Percentiles rank a stretch among this genome's conserved stretches.
phyloP scores from a whole-genome alignment of 2,113 vertebrate species.

The Callochromis pleurospilus region DNA sequence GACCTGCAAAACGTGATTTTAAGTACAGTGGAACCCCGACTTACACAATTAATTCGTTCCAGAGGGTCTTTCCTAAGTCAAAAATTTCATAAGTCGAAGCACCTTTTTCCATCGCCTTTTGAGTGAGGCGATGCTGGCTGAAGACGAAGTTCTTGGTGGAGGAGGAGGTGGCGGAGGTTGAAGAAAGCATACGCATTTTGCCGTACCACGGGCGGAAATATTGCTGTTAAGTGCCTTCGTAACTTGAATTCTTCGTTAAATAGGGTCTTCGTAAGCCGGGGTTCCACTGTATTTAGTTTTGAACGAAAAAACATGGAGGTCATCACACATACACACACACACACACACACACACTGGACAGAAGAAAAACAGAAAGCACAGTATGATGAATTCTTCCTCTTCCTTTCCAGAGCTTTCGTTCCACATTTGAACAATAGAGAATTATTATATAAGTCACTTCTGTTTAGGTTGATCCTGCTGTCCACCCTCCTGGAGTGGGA shows the following conservation, averaged over 20 bases:
- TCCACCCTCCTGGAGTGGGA: neutral
- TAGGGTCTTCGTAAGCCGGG: rapidly evolving
- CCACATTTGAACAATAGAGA: neutral
- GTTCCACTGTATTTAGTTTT: neutral
- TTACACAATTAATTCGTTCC: rapidly evolving
- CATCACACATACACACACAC: neutral
- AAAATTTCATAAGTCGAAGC: neutral
- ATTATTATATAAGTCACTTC: neutral
- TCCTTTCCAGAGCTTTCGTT: neutral
- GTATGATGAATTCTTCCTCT: neutral
- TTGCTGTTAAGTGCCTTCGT: rapidly evolving
- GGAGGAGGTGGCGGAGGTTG: neutral
- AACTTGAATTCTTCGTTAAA: neutral
- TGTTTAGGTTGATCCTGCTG: rapidly evolving
- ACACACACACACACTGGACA: neutral
- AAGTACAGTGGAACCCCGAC: neutral
- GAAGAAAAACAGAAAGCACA: neutral
- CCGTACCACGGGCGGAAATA: neutral
- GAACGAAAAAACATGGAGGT: rapidly evolving
- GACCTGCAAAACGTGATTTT: neutral
- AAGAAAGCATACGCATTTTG: neutral
- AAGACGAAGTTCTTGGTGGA: rapidly evolving
- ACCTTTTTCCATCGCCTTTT: neutral
- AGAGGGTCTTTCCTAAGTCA: neutral
- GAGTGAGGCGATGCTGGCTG: neutral